Base-by-base conservation (phyloP, 2,113 vertebrate genomes). In the Heterotilapia buettikoferi region DNA sequence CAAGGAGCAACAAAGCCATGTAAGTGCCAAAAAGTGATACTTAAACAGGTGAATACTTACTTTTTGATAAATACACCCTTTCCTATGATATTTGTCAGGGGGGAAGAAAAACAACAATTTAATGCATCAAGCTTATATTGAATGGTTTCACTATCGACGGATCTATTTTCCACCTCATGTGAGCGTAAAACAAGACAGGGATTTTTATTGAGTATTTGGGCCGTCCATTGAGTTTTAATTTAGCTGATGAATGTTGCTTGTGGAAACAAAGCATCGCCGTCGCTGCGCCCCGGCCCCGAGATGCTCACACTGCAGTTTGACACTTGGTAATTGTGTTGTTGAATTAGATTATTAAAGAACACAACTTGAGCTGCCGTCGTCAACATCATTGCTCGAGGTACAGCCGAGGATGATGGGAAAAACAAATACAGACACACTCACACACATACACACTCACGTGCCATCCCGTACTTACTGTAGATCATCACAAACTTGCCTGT, bases 311-410 rank as follows among this genome's bases (percentile, higher is more conserved):
- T 6, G 82, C 89, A 54, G 80, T 85, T 47, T 95, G 94, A 94
- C 94, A 95, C 93, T 95, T 92, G 36, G 91, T 95, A 94, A 95
- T 95, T 95, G 90, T 93, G 95, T 95, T 92, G 91, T 93, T 95
- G 94, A 90, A 94, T 94, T 89, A 93, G 92, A 95, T 95, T 92
- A 95, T 95, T 95, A 95, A 95, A 95, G 92, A 95, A 95, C 91
- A 93, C 93, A 93, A 94, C 54, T 94, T 59, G n/a, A 88, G 87
- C 76, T 9, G 73, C 81, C 13, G 26, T 82, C 80, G 71, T 89
- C 93, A 88, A 85, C 93, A 86, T 90, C 92, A 68, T 71, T 10
- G 90, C 95, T 90, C 24, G 90, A 93, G 93, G 93, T 88, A 6
- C 86, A 38, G 43, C 88, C 19, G 82, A 89, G 80, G 80, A 90